Conservation (phyloP, 2,113 vertebrate genomes). For the Vicugna pacos region DNA sequence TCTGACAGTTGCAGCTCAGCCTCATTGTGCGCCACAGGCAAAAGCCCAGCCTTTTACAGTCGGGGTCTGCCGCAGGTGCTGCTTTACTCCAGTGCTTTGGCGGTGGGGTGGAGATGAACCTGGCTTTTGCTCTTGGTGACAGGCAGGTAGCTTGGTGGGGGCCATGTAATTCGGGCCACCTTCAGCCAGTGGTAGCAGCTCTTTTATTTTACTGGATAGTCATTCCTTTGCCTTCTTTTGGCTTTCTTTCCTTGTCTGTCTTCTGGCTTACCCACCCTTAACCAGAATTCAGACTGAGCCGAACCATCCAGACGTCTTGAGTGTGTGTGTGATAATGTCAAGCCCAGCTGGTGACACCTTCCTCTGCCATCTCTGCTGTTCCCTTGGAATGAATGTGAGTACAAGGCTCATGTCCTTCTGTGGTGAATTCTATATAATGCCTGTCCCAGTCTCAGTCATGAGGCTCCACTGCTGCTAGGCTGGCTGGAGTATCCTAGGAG, state of each 20-base stretch:
- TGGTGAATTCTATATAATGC: neutral
- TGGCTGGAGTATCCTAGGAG: neutral
- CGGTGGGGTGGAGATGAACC: neutral
- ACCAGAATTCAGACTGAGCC: neutral
- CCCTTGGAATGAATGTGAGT: neutral
- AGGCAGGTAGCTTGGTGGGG: neutral
- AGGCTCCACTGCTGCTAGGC: neutral
- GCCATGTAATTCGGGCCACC: neutral
- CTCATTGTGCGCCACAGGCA: neutral
- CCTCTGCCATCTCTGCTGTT: neutral
- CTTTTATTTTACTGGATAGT: neutral
- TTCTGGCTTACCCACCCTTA: neutral
- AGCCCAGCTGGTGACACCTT: neutral
- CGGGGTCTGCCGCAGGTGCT: neutral
- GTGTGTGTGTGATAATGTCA: neutral
- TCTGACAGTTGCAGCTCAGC: neutral
- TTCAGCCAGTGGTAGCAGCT: neutral
- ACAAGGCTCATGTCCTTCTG: neutral
- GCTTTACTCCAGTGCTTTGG: neutral
- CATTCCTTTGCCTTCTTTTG: neutral
- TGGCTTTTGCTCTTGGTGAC: neutral
- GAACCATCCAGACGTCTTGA: neutral
- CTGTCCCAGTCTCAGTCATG: neutral
- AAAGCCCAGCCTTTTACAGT: neutral
- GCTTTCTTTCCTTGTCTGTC: neutral